Evolutionary conservation across 2,113 vertebrate genomes (phyloP).

Genomic region (Nothoprocta perdicaria): DNA sequence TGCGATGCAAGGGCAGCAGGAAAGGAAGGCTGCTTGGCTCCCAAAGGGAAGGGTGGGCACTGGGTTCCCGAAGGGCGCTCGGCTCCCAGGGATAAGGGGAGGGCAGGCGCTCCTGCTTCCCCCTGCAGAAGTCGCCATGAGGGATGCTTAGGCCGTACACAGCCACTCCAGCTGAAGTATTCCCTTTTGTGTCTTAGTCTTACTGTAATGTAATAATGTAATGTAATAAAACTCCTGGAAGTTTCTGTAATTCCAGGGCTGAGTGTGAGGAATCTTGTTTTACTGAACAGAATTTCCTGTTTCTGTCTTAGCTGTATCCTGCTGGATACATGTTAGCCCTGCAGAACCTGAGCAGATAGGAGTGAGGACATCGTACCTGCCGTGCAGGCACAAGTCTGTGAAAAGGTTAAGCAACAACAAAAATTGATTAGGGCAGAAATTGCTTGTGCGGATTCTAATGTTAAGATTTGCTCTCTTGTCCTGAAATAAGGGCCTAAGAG

Average conservation of each 20-base stretch:
- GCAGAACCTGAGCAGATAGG: neutral
- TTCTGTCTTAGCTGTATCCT: neutral
- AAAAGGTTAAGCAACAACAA: neutral
- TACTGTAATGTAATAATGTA: neutral
- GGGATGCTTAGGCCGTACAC: neutral
- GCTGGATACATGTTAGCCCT: neutral
- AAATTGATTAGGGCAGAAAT: neutral
- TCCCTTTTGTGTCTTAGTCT: neutral
- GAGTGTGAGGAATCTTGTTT: conserved; percentile 10
- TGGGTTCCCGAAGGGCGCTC: too few species aligned
- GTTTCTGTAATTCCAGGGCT: neutral
- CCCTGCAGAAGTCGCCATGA: too few species aligned
- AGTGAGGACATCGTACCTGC: neutral
- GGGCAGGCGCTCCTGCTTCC: too few species aligned
- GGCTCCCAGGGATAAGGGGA: too few species aligned
- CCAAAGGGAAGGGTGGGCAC: too few species aligned
- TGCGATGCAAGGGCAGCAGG: neutral
- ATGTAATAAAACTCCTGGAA: neutral
- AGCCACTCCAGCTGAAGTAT: neutral
- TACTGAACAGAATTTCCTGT: conserved; percentile 33
- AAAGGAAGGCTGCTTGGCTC: neutral
- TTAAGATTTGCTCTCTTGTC: neutral
- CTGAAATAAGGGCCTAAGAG: neutral
- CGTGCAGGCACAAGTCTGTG: neutral
- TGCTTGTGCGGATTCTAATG: neutral